phyloP scores from a whole-genome alignment of 2,113 vertebrate genomes.

The Etia nguti region DNA sequence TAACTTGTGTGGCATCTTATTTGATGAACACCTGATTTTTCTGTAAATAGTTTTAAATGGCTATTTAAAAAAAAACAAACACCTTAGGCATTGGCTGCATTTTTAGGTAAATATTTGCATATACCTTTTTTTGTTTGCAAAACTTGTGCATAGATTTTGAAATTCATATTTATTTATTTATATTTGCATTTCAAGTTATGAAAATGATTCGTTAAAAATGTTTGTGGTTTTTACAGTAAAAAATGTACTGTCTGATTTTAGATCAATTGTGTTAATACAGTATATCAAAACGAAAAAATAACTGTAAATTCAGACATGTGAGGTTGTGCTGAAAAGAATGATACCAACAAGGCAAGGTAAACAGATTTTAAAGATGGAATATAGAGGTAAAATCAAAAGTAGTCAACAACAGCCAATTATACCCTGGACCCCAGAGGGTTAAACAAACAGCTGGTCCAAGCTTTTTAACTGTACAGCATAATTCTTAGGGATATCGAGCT shows the following conservation, averaged over 20 bases:
- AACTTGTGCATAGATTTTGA: too few species aligned
- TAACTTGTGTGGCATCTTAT: neutral
- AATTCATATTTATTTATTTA: too few species aligned
- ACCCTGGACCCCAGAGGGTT: neutral
- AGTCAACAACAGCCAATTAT: neutral
- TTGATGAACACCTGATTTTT: neutral
- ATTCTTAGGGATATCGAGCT: neutral
- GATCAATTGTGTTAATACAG: neutral
- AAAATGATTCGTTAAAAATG: too few species aligned
- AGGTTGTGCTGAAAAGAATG: neutral
- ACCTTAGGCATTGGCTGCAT: too few species aligned
- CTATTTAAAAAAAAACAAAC: neutral
- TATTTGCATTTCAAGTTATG: too few species aligned
- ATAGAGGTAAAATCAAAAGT: neutral
- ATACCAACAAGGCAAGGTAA: neutral
- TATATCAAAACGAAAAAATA: neutral
- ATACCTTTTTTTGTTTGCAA: too few species aligned
- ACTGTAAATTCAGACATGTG: neutral
- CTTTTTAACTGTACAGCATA: neutral
- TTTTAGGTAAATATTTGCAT: too few species aligned
- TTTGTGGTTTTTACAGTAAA: too few species aligned
- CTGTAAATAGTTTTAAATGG: neutral
- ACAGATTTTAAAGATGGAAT: rapidly evolving
- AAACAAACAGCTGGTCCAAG: neutral
- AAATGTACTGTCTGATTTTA: neutral